Conservation (phyloP, 37 sponge, comb jelly and placozoan species). For the Lycopodina hypogea region DNA sequence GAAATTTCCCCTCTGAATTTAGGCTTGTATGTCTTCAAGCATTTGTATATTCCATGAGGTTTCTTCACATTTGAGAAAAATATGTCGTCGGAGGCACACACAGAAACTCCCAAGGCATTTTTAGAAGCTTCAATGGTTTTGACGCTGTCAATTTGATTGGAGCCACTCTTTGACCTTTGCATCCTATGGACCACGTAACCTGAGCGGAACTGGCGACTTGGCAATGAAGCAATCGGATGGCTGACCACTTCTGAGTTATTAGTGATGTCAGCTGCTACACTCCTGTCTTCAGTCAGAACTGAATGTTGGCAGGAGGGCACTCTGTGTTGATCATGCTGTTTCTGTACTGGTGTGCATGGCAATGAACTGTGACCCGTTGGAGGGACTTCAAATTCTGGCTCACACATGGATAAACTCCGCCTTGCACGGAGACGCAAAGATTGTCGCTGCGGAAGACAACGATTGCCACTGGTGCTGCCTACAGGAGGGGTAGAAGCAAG, state of each 20-base stretch:
- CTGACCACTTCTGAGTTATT: neutral
- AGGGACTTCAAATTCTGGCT: neutral
- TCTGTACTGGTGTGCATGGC: slow-evolving; percentile 26
- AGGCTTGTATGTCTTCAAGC: neutral
- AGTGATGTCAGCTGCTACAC: slow-evolving; percentile 12
- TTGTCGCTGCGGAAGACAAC: neutral
- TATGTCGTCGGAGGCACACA: slow-evolving; percentile 21
- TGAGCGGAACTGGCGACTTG: too few relatives aligned
- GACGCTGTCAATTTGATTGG: neutral
- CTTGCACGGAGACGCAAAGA: neutral
- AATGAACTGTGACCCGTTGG: slow-evolving; percentile 43
- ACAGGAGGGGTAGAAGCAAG: neutral
- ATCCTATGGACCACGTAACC: neutral
- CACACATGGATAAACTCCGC: slow-evolving; percentile 17
- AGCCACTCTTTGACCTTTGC: neutral
- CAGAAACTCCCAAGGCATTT: neutral
- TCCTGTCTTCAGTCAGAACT: slow-evolving; percentile 9
- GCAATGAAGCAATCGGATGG: neutral
- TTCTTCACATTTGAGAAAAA: slow-evolving; percentile 29
- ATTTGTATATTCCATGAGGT: slow-evolving; percentile 42
- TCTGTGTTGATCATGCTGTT: slow-evolving; percentile 25
- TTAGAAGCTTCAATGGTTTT: neutral
- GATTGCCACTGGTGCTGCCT: too few relatives aligned
- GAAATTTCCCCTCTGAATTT: slow-evolving; percentile 41
- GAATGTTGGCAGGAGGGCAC: slow-evolving; percentile 42